Evolutionary conservation across 2,797 vertebrate genomes (phyloP).

Genomic region (Spheniscus humboldti): DNA sequence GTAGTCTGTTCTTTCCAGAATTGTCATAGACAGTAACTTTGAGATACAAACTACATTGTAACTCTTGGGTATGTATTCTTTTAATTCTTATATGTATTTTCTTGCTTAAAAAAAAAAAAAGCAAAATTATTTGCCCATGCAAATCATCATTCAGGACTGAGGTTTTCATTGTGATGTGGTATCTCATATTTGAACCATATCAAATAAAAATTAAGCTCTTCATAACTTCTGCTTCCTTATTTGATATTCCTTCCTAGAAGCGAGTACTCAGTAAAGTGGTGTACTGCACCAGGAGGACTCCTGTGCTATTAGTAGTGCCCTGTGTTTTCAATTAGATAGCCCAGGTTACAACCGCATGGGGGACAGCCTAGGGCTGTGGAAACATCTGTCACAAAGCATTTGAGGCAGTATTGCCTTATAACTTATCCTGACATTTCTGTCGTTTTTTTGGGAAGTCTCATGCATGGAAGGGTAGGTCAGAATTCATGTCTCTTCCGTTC

Average conservation of each 20-base stretch:
- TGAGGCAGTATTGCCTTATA: neutral
- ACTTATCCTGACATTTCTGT: neutral
- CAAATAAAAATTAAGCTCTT: neutral
- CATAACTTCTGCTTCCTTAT: neutral
- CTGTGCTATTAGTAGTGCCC: neutral
- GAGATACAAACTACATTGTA: neutral
- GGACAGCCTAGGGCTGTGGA: neutral
- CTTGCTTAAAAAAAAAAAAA: neutral
- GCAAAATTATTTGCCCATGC: neutral
- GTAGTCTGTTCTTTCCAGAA: neutral
- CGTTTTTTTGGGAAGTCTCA: neutral
- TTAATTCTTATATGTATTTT: neutral
- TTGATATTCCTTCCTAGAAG: neutral
- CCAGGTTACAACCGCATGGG: neutral
- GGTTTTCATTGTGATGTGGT: neutral
- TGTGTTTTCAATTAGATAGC: neutral
- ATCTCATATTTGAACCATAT: neutral
- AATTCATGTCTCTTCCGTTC: neutral
- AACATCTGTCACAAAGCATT: neutral
- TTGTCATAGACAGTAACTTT: neutral
- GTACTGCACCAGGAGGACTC: neutral
- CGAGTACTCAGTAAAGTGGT: rapidly evolving
- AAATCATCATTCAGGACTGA: neutral
- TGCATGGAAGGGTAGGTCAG: rapidly evolving
- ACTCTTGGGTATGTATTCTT: neutral